Conservation (phyloP, 2,113 vertebrate species). For the Oreochromis niloticus region DNA sequence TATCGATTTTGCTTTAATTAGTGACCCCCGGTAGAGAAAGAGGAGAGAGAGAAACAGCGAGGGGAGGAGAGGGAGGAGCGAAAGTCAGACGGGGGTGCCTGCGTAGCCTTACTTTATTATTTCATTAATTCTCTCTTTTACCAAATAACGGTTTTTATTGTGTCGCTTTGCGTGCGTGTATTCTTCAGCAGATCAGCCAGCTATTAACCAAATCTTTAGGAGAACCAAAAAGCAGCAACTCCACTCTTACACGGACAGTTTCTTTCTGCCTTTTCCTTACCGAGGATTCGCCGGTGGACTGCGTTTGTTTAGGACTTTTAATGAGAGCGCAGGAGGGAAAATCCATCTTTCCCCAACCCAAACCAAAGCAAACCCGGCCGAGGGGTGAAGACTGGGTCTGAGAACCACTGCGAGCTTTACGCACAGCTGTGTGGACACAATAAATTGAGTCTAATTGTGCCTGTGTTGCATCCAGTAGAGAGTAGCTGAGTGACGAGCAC, state of each 20-base stretch:
- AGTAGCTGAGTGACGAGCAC: not conserved
- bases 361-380: slow-evolving; percentile 55
- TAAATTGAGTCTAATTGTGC: slow-evolving; percentile 19
- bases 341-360: not conserved
- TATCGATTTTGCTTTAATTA: slow-evolving; percentile 69
- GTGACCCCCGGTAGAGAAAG: slow-evolving; percentile 58
- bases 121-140: slow-evolving; percentile 46
- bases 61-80: slow-evolving; percentile 60
- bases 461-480: not conserved
- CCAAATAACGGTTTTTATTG: slow-evolving; percentile 17
- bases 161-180: slow-evolving; percentile 20
- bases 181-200: slow-evolving; percentile 48
- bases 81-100: slow-evolving; percentile 55
- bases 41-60: slow-evolving; percentile 16
- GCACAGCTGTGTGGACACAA: slow-evolving; percentile 47
- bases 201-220: slow-evolving; percentile 60
- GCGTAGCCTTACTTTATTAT: slow-evolving; percentile 62
- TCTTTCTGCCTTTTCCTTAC: not conserved
- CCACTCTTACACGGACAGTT: slow-evolving; percentile 11
- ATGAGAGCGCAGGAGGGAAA: slow-evolving; percentile 25
- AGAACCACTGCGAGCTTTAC: slow-evolving; percentile 26
- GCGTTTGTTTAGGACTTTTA: slow-evolving; percentile 35
- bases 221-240: slow-evolving; percentile 54
- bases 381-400: not conserved
- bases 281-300: slow-evolving; percentile 17